Evolutionary conservation across 2,797 vertebrate genomes (phyloP).

Genomic region (Lacerta agilis): DNA sequence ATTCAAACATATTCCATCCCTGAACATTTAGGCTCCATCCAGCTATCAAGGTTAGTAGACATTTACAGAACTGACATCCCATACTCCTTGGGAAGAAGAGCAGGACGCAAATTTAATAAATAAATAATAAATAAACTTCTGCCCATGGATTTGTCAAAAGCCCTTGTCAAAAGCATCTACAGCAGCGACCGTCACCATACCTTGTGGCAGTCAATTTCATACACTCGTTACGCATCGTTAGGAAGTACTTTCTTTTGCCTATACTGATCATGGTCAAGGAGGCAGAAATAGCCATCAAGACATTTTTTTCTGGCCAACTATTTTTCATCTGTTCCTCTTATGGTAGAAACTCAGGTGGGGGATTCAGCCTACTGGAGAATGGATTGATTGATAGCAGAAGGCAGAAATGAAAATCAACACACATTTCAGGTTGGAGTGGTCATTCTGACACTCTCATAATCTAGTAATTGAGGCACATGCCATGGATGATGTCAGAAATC

Average conservation of each 20-base stretch:
- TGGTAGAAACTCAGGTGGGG: not conserved
- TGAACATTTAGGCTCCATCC: not conserved
- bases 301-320: not conserved
- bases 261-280: not conserved
- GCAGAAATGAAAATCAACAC: slow-evolving; percentile 9
- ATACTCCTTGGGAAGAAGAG: not conserved
- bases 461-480: not conserved
- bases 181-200: not conserved
- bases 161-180: not conserved
- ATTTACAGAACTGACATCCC: not conserved
- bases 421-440: not conserved
- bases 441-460: not conserved
- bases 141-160: not conserved
- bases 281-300: not conserved
- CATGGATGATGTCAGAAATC: not conserved
- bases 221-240: not conserved
- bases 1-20: not conserved
- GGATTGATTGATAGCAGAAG: not conserved
- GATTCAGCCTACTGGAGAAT: not conserved
- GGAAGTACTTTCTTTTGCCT: not conserved
- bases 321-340: not conserved
- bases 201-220: not conserved
- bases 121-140: not conserved
- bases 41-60: not conserved
- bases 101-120: not conserved